phyloP scores from a whole-genome alignment of 2,888 invertebrate species.

The Mesoligia furuncula region DNA sequence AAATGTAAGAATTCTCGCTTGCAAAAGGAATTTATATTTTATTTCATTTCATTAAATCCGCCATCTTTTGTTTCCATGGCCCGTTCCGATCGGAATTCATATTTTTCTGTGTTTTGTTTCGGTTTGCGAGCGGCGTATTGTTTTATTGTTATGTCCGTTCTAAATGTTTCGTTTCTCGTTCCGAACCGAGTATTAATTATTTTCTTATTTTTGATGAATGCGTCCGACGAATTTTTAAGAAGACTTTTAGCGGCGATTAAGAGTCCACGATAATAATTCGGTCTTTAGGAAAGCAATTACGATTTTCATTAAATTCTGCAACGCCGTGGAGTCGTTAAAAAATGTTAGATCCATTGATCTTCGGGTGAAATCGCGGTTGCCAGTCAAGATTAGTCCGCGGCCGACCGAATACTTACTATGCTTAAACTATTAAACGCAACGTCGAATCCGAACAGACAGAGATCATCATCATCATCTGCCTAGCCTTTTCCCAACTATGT shows the following conservation, averaged over 20 bases:
- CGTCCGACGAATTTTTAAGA: slow-evolving; percentile 80
- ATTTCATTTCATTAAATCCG: slow-evolving; percentile 90
- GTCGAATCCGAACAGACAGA: slow-evolving; percentile 82
- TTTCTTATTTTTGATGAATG: slow-evolving; percentile 89
- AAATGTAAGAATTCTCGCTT: slow-evolving; percentile 90
- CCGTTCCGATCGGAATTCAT: slow-evolving; percentile 89
- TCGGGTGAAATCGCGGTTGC: slow-evolving; percentile 77
- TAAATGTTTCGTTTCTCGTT: slow-evolving; percentile 84
- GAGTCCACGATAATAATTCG: slow-evolving; percentile 78
- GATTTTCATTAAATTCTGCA: slow-evolving; percentile 80
- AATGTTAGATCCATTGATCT: slow-evolving; percentile 68
- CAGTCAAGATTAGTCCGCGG: slow-evolving; percentile 82
- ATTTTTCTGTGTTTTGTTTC: slow-evolving; percentile 91
- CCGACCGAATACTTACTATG: slow-evolving; percentile 77
- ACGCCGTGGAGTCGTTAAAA: slow-evolving; percentile 51
- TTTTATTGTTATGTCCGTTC: slow-evolving; percentile 87
- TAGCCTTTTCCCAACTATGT: too few relatives aligned
- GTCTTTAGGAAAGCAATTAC: slow-evolving; percentile 80
- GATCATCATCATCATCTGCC: too few relatives aligned
- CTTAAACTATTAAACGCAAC: slow-evolving; percentile 86
- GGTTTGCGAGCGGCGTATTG: slow-evolving; percentile 86
- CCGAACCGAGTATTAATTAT: slow-evolving; percentile 88
- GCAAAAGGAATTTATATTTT: slow-evolving; percentile 90
- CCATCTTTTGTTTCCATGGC: slow-evolving; percentile 89
- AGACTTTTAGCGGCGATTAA: slow-evolving; percentile 77